Base-by-base conservation (phyloP, 2,888 invertebrate genomes). In the Polyommatus icarus region DNA sequence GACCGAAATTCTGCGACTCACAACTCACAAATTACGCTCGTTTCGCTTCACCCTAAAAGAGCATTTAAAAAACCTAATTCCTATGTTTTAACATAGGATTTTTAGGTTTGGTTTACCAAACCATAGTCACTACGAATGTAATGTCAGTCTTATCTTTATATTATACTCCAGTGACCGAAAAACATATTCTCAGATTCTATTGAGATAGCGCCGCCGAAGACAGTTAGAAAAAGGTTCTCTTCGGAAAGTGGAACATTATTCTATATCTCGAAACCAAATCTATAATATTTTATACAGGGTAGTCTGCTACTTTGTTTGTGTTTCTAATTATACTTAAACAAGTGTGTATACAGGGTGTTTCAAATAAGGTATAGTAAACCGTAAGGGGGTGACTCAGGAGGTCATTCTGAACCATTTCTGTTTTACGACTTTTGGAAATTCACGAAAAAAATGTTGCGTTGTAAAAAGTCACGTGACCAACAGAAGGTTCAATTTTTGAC, bases 271-370 rank as follows among this genome's bases (percentile, higher is more conserved):
- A 6, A 54, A 32, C 67, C 67, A 5, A 67, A 67, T 67, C 29
- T 29, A 67, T 67, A 67, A 67, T 67, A 67, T 67, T 67, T 67
- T 4, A 32, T 67, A 67, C 67, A 67, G 57, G 54, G n/a, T 54
- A 54, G 54, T 6, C 54, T 54, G 18, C 54, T 5, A 54, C 54
- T 54, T 54, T 7, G n/a, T 7, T 54, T 54, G n/a, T 54, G n/a
- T 54, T 54, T 54, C n/a, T 54, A 0, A 10, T 40, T 10, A 40
- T 36, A 6, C 36, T 36, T 36, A 5, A 36, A 36, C 36, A 6
- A 36, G 6, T 36, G 6, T 36, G 36, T n/a, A n/a, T n/a, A n/a
- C n/a, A n/a, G n/a, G n/a, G n/a, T n/a, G n/a, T n/a, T n/a, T n/a
- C n/a, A n/a, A n/a, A n/a, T 36, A 36, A 36, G 1, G 6, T 7